Evolutionary conservation across 1,140 invertebrate species (phyloP), one percentile per base, ranked within the genome.

Genomic region (Bathynomus jamesi): DNA sequence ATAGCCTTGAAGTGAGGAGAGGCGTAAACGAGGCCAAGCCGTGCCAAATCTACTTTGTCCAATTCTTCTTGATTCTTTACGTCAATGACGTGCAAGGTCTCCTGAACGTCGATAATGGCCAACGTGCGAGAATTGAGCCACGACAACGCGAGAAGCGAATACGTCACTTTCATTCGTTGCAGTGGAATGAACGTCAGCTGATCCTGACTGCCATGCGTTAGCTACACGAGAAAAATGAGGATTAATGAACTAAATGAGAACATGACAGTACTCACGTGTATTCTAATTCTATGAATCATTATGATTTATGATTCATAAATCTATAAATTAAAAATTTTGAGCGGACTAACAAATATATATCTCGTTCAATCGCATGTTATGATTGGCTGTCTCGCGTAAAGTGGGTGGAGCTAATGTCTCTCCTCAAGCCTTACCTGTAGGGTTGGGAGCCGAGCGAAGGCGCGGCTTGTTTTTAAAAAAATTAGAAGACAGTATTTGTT

Each of bases 81-180:
- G 80, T 96, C 94, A 78, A 95, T 86, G 27, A 98, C 83, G 82
- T 94, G 90, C 67, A 97, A 81, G 71, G 89, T 90, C 82, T 98
- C 95, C 72, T 88, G 86, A 0, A 88, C 88, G 83, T 98, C 95
- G 72, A 98, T 81, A 28, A 93, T 85, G 7, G 91, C 91, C 5
- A 98, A 83, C 61, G 91, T 93, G 69, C 92, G 85, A 0, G 91
- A 87, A 72, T 95, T 95, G 63, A 98, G 83, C 95, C 95, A 98
- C 70, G 90, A 87, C 25, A 94, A 83, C 68, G 87, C 88, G n/a
- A 89, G 85, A 46, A 93, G 83, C 68, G 85, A 87, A 73, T 89
- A 91, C 0, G 85, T 82, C 21, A 92, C 79, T 74, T 86, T 85
- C 8, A 92, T 87, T 77, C 88, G 87, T 28, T 89, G 86, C 28